These are phyloP conservation scores for Solenopsis fugax DNA, from an alignment of 1,140 invertebrate species.

Conservation along the genomic window DNA sequence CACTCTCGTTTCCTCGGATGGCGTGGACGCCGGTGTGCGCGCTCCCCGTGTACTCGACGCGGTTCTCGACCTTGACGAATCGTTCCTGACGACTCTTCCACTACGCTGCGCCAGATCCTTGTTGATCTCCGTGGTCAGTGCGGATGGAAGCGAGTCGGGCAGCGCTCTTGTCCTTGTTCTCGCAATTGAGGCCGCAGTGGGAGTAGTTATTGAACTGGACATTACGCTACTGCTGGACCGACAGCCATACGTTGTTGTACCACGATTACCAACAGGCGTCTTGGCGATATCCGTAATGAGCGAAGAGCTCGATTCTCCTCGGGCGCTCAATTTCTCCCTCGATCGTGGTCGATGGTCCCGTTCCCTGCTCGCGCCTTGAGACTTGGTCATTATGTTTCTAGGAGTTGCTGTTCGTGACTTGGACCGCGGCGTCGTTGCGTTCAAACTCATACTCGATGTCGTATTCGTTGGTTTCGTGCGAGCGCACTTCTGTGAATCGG, in stretches of 20 bases:
- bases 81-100: conserved; percentile 30
- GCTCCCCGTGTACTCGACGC: conserved; percentile 87
- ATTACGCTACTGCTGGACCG: conserved; percentile 20
- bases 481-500: conserved; percentile 67
- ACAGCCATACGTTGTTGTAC: conserved; percentile 42
- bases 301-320: conserved; percentile 57
- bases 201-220: conserved; percentile 33
- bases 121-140: conserved; percentile 84
- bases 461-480: conserved; percentile 71
- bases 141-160: conserved; percentile 87
- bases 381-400: conserved; percentile 80
- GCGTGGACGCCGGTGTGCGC: conserved; percentile 88
- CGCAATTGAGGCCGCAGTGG: conserved; percentile 51
- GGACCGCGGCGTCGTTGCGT: conserved; percentile 73
- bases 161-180: conserved; percentile 85
- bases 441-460: conserved; percentile 36
- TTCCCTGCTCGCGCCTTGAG: conserved; percentile 85
- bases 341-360: conserved; percentile 87
- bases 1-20: conserved; percentile 89
- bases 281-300: conserved; percentile 30
- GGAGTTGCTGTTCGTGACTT: conserved; percentile 87
- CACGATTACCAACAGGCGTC: conserved; percentile 24
- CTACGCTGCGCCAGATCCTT: conserved; percentile 81
- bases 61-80: conserved; percentile 68
- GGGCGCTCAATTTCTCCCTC: conserved; percentile 82